Conservation (phyloP, 2,113 vertebrate genomes). For the sheep (Ovis aries) region DNA sequence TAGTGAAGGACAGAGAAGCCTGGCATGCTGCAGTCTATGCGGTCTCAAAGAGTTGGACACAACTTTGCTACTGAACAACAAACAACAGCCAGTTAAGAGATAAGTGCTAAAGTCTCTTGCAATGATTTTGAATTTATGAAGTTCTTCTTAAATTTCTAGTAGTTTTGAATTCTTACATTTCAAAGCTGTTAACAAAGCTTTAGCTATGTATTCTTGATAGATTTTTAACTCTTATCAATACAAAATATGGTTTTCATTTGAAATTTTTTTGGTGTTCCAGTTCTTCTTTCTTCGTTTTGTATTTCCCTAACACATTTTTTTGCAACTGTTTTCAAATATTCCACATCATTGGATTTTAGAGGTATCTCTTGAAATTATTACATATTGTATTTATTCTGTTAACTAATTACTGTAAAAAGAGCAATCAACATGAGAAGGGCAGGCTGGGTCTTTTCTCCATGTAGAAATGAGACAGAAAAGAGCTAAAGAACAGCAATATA, state of each 20-base stretch:
- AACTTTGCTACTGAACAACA: background rate
- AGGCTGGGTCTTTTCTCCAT: background rate
- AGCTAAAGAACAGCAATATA: background rate
- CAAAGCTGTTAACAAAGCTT: background rate
- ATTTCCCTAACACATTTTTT: background rate
- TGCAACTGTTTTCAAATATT: background rate
- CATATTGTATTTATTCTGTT: background rate
- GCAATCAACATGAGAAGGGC: background rate
- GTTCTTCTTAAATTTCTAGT: background rate
- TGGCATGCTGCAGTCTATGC: background rate
- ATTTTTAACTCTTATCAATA: slow-evolving; percentile 2
- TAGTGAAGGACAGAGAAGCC: background rate
- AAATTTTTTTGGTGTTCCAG: background rate
- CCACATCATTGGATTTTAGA: background rate
- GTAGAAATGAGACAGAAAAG: background rate
- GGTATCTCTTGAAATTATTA: background rate
- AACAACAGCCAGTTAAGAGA: background rate
- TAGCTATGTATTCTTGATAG: background rate
- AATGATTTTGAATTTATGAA: background rate
- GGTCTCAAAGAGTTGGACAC: background rate
- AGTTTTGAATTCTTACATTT: background rate
- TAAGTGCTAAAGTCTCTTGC: background rate
- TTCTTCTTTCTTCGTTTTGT: slow-evolving; percentile 24
- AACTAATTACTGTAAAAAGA: background rate
- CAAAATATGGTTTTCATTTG: background rate